Base-by-base conservation (phyloP, 2,888 invertebrate genomes). In the Romanomermis culicivorax region DNA sequence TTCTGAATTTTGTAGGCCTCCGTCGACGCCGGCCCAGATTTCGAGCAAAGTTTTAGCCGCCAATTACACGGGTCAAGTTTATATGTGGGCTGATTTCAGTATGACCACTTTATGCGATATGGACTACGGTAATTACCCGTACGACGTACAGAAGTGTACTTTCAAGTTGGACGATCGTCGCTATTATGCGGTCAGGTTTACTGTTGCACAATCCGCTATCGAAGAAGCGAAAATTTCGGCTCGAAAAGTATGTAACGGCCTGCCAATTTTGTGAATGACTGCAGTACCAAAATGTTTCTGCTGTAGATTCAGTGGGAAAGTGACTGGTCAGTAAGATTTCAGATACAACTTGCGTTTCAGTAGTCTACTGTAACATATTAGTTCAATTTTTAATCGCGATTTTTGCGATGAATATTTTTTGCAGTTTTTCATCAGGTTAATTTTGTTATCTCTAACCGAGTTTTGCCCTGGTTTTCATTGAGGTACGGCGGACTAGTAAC, bases 121-220 rank as follows among this genome's bases (percentile, higher is more conserved):
- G 60, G 62, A 64, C 42, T 68, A 68, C 55, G 61, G 63, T 26
- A 61, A 60, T 30, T 68, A 64, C 56, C 68, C 68, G 23, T 64
- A 62, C 52, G 68, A 68, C 53, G 53, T 57, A 4, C 68, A 68
- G 51, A 58, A 59, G 59, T 63, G 68, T 45, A 68, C 67, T 61
- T 65, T 64, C 59, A 64, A 65, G 56, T 62, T 68, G 54, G 68
- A 68, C 57, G 68, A 68, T 58, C 68, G 66, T 52, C 60, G 68
- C 2, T 64, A 65, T 57, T 61, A 66, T 51, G 60, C 63, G 11
- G 67, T 68, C 2, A 4, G 47, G 20, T 56, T 55, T 20, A 2
- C 17, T 2, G 45, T 55, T 3, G 17, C 42, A 2, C 14, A 27
- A 2, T 4, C 2, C 7, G 52, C 52, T 27, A 54, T 61, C 45